Percentiles rank a stretch among this genome's conserved stretches.
Evolutionary conservation across 2,797 vertebrate genomes (phyloP).

Genomic region (Oreochromis grahami): DNA sequence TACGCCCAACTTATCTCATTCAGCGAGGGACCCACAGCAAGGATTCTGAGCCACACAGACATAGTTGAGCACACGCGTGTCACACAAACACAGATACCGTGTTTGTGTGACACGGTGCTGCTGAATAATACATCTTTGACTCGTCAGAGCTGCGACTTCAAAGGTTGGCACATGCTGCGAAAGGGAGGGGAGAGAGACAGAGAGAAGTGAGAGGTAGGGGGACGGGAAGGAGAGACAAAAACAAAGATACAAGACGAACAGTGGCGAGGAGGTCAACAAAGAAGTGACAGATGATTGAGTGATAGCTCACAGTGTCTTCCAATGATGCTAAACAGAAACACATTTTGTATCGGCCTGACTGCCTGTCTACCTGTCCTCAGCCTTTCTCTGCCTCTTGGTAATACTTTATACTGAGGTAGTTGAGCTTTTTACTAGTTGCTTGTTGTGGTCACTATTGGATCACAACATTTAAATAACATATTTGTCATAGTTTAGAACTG

Average conservation of each 20-base stretch:
- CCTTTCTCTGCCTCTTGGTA: not conserved
- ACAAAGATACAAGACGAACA: constrained; percentile 50
- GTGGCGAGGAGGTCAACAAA: constrained; percentile 57
- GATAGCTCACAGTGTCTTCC: constrained; percentile 30
- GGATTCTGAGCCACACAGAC: constrained; percentile 14
- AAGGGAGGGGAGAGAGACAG: constrained; percentile 21
- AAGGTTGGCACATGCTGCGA: constrained; percentile 66
- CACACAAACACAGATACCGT: not conserved
- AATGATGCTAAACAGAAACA: constrained; percentile 23
- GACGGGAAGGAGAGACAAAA: constrained; percentile 43
- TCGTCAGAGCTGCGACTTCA: constrained; percentile 62
- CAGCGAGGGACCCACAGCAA: constrained; percentile 33
- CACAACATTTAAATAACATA: not conserved
- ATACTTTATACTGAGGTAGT: not conserved
- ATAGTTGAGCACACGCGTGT: constrained; percentile 12
- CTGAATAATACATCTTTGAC: constrained; percentile 83
- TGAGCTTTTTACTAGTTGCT: not conserved
- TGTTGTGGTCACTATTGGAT: not conserved
- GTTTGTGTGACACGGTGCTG: constrained; percentile 56
- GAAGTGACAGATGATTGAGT: constrained; percentile 37
- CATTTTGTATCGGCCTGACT: constrained; percentile 14
- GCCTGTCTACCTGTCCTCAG: constrained; percentile 1
- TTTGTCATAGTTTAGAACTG: not conserved
- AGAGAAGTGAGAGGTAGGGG: constrained; percentile 23
- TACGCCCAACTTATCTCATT: constrained; percentile 42